Evolutionary conservation across 2,113 vertebrate genomes (phyloP), one percentile per base, ranked within the genome.

Genomic region (Enhydra lutris): DNA sequence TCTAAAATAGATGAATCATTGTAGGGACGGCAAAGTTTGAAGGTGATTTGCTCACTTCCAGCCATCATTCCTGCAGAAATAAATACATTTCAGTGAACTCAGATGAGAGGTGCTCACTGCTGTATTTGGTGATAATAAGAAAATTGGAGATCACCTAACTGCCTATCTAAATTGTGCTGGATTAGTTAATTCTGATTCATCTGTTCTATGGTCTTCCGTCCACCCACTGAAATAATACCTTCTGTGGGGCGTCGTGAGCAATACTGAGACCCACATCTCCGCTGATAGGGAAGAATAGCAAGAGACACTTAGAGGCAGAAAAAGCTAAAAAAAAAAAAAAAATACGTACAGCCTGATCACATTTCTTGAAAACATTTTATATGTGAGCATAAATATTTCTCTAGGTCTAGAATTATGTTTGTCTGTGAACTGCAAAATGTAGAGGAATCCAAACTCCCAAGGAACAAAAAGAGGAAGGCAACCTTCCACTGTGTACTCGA

Each of bases 11-110:
- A 9, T 4, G 26, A 80, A 1, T 4, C 23, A 1, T 24, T 20
- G 4, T 4, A 17, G 39, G 0, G 15, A 23, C 11, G 3, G 7
- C 8, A 1, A 1, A 11, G 7, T 14, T 6, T 7, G 4, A 36
- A 14, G 12, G 47, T 34, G 3, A 7, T 5, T 57, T 26, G 65
- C 34, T 63, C 42, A 10, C 47, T 34, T 23, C 26, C 10, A 11
- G 74, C 31, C 24, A 29, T 18, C 7, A 6, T 7, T 3, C 13
- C n/a, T n/a, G 13, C 7, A 26, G 31, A 69, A 65, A 50, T 6
- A 1, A 47, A 21, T 2, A 2, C 6, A 23, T 5, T 5, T 10
- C 24, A 3, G 9, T 0, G 24, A 39, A 15, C 24, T 45, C 34
- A 29, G 3, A 4, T 0, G 17, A 52, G 18, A 26, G 20, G 15